Conservation (phyloP, 2,797 vertebrate species). For the Amazona finschi region DNA sequence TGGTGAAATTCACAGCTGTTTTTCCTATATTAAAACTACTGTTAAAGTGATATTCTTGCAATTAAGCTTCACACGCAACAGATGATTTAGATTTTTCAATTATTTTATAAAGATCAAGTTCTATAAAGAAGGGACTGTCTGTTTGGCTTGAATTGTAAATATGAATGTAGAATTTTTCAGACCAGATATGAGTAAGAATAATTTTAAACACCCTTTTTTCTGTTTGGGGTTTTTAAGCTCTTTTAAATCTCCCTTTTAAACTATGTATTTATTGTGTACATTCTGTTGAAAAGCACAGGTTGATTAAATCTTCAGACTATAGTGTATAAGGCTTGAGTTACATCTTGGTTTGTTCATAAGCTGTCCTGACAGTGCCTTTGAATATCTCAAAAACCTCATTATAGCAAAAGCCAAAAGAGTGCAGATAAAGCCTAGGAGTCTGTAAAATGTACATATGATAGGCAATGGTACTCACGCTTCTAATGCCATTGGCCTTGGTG, state of each 20-base stretch:
- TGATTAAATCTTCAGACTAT: not conserved
- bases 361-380: not conserved
- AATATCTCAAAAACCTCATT: not conserved
- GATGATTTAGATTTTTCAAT: fast-evolving
- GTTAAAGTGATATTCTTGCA: not conserved
- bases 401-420: not conserved
- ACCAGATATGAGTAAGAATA: not conserved
- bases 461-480: not conserved
- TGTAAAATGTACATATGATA: not conserved
- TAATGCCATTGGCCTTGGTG: not conserved
- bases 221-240: not conserved
- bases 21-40: not conserved
- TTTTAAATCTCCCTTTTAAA: not conserved
- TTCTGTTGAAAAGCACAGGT: not conserved
- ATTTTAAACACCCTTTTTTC: not conserved
- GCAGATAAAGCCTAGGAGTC: not conserved
- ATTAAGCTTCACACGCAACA: not conserved
- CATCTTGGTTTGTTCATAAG: not conserved
- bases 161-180: not conserved
- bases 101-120: not conserved
- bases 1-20: not conserved
- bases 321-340: not conserved
- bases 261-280: not conserved
- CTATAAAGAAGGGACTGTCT: not conserved
- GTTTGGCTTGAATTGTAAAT: not conserved